phyloP scores from a whole-genome alignment of 1,140 invertebrate species.

The Pectinophora gossypiella region DNA sequence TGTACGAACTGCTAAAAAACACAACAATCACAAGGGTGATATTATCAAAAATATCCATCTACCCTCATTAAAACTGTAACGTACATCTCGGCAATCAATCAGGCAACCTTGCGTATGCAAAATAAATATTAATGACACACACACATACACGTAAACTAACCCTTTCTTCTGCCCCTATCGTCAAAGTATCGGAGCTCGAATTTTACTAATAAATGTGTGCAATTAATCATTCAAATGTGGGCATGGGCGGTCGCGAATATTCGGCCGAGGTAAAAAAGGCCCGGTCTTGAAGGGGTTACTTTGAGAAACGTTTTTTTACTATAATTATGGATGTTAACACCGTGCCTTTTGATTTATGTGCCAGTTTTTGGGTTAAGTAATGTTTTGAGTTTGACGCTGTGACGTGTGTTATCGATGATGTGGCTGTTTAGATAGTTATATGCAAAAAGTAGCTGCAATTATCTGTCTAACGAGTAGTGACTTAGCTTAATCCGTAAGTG shows the following conservation, averaged over 20 bases:
- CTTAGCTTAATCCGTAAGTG: too few relatives aligned
- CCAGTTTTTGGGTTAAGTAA: neutral
- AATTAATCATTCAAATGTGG: slow-evolving; percentile 64
- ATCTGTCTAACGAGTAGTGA: too few relatives aligned
- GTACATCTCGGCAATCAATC: slow-evolving; percentile 16
- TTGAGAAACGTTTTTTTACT: neutral
- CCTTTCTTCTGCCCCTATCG: slow-evolving; percentile 38
- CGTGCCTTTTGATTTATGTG: too few relatives aligned
- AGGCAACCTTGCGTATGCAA: slow-evolving; percentile 33
- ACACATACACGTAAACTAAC: slow-evolving; percentile 29
- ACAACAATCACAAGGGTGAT: too few relatives aligned
- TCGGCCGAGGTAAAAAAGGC: slow-evolving; percentile 9
- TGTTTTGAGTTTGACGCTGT: too few relatives aligned
- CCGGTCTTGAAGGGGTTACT: neutral
- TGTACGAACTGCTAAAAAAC: too few relatives aligned
- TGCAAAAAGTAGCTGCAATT: too few relatives aligned
- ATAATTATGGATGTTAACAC: neutral
- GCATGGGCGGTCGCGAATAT: slow-evolving; percentile 13
- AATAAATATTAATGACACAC: slow-evolving; percentile 56
- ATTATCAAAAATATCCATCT: neutral
- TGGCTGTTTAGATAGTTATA: too few relatives aligned
- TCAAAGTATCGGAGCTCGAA: slow-evolving; percentile 29
- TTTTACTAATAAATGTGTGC: slow-evolving; percentile 66
- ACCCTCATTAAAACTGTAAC: slow-evolving; percentile 5
- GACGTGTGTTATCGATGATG: too few relatives aligned